Evolutionary conservation across 2,797 vertebrate genomes (phyloP).

Genomic region (Oryzias dopingdopingensis): DNA sequence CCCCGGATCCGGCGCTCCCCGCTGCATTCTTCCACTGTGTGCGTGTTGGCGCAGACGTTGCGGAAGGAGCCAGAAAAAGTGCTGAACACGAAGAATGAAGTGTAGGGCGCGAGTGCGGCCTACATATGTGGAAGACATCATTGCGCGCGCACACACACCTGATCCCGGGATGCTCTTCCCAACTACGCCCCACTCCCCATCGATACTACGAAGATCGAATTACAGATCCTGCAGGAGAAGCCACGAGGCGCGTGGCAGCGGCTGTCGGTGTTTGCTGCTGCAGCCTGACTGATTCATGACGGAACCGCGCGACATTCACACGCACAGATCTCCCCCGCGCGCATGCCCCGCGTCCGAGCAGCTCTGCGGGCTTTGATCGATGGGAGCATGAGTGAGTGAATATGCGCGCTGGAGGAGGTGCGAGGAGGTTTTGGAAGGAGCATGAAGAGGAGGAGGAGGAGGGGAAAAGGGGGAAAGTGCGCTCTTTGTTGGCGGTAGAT

Average conservation of each 20-base stretch:
- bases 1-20: constrained; percentile 69
- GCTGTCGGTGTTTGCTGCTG: constrained; percentile 13
- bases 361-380: constrained; percentile 87
- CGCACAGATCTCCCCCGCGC: constrained; percentile 81
- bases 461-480: constrained; percentile 51
- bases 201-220: not conserved
- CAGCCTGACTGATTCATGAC: constrained; percentile 80
- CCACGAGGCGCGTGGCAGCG: not conserved
- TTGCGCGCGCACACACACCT: constrained; percentile 9
- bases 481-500: constrained; percentile 86
- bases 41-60: not conserved
- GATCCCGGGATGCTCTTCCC: constrained; percentile 13
- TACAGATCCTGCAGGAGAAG: constrained; percentile 2
- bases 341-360: constrained; percentile 68
- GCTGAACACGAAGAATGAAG: constrained; percentile 42
- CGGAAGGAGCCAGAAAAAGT: constrained; percentile 27
- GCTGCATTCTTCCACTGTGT: constrained; percentile 57
- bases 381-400: constrained; percentile 35
- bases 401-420: constrained; percentile 7
- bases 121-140: constrained; percentile 16
- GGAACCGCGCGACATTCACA: constrained; percentile 87
- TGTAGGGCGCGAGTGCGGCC: constrained; percentile 20
- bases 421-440: constrained; percentile 1
- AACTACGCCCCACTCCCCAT: too few species aligned
- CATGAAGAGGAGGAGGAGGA: constrained; percentile 40